Percentiles rank a stretch among this genome's conserved stretches.
Conservation (phyloP, 2,888 invertebrate genomes). For the Apocheima hispidaria region DNA sequence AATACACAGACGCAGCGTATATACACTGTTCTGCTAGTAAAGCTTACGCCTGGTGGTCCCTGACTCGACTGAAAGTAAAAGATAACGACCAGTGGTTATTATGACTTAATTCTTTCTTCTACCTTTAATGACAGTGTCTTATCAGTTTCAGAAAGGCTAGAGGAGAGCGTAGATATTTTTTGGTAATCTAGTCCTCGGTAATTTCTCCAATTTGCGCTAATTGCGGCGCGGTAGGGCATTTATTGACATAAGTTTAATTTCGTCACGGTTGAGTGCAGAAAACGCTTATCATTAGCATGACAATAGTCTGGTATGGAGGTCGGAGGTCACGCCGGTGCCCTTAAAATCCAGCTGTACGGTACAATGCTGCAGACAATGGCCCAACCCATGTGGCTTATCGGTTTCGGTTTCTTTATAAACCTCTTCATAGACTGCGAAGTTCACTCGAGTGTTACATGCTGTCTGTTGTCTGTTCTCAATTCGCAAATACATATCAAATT, state of each 20-base stretch:
- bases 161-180: background rate
- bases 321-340: conserved; percentile 74
- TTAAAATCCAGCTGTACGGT: conserved; percentile 62
- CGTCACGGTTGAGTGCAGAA: conserved; percentile 65
- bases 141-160: conserved; percentile 26
- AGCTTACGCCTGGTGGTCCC: conserved; percentile 62
- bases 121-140: conserved; percentile 24
- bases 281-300: conserved; percentile 70
- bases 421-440: conserved; percentile 66
- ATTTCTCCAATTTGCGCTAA: conserved; percentile 34
- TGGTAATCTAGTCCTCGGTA: background rate
- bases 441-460: conserved; percentile 62
- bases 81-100: conserved; percentile 44
- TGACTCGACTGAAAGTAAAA: conserved; percentile 37
- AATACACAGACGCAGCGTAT: conserved; percentile 35
- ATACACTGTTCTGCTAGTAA: conserved; percentile 39
- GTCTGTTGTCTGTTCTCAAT: conserved; percentile 48
- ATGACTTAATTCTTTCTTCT: conserved; percentile 46
- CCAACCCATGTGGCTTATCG: conserved; percentile 73
- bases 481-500: conserved; percentile 54
- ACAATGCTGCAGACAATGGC: conserved; percentile 73
- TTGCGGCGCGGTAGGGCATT: conserved; percentile 35
- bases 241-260: conserved; percentile 41
- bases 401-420: conserved; percentile 65
- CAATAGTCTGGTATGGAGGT: conserved; percentile 73